A percentile compares a stretch with the other conserved stretches of the same genome.
phyloP scores from a whole-genome alignment of 2,797 vertebrate species.

The Gymnocypris eckloni region DNA sequence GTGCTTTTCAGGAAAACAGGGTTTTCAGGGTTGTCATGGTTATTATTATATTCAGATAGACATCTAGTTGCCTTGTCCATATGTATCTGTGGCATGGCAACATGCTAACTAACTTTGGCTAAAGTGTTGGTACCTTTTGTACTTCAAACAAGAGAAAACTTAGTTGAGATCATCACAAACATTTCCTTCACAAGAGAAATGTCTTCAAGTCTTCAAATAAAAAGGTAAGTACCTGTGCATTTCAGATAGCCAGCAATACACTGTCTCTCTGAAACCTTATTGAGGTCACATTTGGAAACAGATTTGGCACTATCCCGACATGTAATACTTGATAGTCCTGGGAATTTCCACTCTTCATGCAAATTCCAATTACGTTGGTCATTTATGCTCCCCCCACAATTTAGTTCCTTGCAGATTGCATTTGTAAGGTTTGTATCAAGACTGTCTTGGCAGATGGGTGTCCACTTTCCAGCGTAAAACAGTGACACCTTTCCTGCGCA shows the following conservation, averaged over 20 bases:
- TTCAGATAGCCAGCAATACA: constrained; percentile 32
- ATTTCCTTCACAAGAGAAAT: background rate
- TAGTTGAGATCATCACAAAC: background rate
- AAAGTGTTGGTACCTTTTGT: background rate
- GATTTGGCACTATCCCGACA: rapidly evolving
- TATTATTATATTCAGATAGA: background rate
- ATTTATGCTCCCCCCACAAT: constrained; percentile 54
- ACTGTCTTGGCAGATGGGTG: background rate
- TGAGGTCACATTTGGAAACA: constrained; percentile 25
- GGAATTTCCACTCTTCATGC: rapidly evolving
- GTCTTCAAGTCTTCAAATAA: background rate
- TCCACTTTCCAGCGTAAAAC: background rate
- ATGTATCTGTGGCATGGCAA: background rate
- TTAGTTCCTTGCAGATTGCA: constrained; percentile 56
- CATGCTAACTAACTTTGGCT: background rate
- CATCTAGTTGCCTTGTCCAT: background rate
- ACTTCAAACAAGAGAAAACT: background rate
- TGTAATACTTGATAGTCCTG: background rate
- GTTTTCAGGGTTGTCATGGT: too few relatives aligned
- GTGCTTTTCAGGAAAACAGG: background rate
- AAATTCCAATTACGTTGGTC: rapidly evolving
- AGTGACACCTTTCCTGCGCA: constrained; percentile 69
- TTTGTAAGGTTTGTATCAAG: rapidly evolving
- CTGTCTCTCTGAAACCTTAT: rapidly evolving
- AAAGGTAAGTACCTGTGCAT: constrained; percentile 47